Conservation (phyloP, 1,140 invertebrate genomes). For the Tachypleus tridentatus region DNA sequence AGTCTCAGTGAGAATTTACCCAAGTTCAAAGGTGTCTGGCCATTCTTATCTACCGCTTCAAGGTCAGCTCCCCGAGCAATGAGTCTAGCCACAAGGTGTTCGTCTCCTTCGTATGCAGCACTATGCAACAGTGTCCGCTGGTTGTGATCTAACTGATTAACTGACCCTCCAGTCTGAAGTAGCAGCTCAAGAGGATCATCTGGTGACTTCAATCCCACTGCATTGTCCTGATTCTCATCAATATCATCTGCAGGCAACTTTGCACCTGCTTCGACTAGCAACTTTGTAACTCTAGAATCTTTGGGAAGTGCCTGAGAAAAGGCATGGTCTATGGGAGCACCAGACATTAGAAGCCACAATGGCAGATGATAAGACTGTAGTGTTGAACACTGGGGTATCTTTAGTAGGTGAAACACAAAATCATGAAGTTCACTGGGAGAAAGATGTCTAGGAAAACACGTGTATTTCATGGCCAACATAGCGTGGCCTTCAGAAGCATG, state of each 20-base stretch:
- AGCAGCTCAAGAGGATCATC: slow-evolving; percentile 21
- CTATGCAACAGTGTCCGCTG: slow-evolving; percentile 59
- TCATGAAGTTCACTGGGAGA: slow-evolving; percentile 42
- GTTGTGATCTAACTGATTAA: slow-evolving; percentile 38
- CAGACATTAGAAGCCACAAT: slow-evolving; percentile 38
- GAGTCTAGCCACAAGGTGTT: slow-evolving; percentile 47
- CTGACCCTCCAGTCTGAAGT: slow-evolving; percentile 20
- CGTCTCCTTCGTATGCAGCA: slow-evolving; percentile 58
- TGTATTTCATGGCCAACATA: slow-evolving; percentile 74
- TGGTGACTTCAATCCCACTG: slow-evolving; percentile 20
- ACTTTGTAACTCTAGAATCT: slow-evolving; percentile 47
- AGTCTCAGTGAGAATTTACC: slow-evolving; percentile 14
- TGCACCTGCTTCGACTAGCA: slow-evolving; percentile 53
- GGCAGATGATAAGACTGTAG: slow-evolving; percentile 37
- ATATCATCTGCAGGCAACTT: slow-evolving; percentile 36
- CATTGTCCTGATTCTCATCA: slow-evolving; percentile 10
- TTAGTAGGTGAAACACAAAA: slow-evolving; percentile 42
- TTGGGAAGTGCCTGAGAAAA: slow-evolving; percentile 33
- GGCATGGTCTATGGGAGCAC: slow-evolving; percentile 28
- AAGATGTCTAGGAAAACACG: slow-evolving; percentile 35
- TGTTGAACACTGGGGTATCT: slow-evolving; percentile 31
- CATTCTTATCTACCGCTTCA: slow-evolving; percentile 55
- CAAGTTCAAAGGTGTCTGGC: slow-evolving; percentile 67
- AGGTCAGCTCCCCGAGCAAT: slow-evolving; percentile 44
- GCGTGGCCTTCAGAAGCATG: slow-evolving; percentile 73